Percentiles rank a stretch among this genome's conserved stretches.
phyloP scores from a whole-genome alignment of 2,797 vertebrate genomes.

The Siniperca scherzeri region DNA sequence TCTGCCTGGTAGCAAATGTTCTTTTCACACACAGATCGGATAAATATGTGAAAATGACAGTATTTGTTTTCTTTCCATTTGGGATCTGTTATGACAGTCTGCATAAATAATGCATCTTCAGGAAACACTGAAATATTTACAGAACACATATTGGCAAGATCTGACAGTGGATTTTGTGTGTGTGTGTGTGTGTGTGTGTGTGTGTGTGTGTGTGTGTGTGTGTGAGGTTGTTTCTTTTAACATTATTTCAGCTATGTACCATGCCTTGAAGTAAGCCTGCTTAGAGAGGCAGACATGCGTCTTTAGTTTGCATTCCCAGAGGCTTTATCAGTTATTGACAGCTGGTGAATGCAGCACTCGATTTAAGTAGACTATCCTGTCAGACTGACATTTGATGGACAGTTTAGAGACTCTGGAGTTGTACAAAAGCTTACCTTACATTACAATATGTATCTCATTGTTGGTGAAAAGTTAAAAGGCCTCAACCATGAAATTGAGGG shows the following conservation, averaged over 20 bases:
- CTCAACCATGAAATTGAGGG: conserved; percentile 20
- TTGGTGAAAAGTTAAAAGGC: conserved; percentile 21
- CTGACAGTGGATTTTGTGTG: conserved; percentile 18
- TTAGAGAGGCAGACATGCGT: conserved; percentile 45
- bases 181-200: conserved; percentile 17
- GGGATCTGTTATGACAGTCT: conserved; percentile 71
- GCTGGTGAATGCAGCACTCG: conserved; percentile 56
- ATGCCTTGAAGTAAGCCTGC: conserved; percentile 56
- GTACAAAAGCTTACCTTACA: conserved; percentile 30
- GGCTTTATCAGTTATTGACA: conserved; percentile 66
- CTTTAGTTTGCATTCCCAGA: conserved; percentile 42
- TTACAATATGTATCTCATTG: conserved; percentile 36
- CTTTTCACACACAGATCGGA: conserved; percentile 42
- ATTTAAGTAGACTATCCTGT: conserved; percentile 54
- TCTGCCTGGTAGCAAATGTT: conserved; percentile 45
- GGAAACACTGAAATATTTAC: conserved; percentile 77
- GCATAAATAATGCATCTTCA: conserved; percentile 75
- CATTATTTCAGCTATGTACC: conserved; percentile 48
- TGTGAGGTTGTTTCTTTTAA: conserved; percentile 44
- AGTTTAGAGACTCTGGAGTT: conserved; percentile 39
- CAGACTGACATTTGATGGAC: conserved; percentile 52
- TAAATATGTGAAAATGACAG: conserved; percentile 67
- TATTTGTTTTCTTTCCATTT: conserved; percentile 69
- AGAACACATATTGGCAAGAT: conserved; percentile 60
- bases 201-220: conserved; percentile 17